phyloP scores from a whole-genome alignment of 2,888 invertebrate species.

The Bombyx huttoni region DNA sequence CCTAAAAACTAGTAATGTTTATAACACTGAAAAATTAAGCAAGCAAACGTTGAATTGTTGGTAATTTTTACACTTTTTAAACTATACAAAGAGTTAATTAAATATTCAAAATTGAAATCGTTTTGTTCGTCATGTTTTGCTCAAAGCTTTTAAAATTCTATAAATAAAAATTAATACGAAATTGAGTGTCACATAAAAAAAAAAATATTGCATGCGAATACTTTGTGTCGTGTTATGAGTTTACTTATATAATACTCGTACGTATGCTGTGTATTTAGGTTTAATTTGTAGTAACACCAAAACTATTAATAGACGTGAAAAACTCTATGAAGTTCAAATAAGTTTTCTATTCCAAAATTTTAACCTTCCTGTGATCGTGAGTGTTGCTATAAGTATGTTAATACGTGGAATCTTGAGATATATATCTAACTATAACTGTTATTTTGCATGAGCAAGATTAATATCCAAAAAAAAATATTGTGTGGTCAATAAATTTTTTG shows the following conservation, averaged over 20 bases:
- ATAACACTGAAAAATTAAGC: constrained; percentile 26
- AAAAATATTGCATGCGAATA: constrained; percentile 13
- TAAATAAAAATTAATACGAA: constrained; percentile 2
- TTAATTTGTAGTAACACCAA: constrained; percentile 60
- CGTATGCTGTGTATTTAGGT: constrained; percentile 21
- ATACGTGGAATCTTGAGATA: constrained; percentile 56
- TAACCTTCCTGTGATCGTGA: constrained; percentile 68
- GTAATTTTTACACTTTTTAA: constrained; percentile 49
- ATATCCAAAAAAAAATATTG: constrained; percentile 54
- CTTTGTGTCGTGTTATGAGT: constrained; percentile 17
- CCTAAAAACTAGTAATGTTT: constrained; percentile 36
- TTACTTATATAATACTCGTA: constrained; percentile 42
- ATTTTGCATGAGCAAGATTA: constrained; percentile 62
- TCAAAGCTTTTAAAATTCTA: constrained; percentile 34
- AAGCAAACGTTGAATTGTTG: constrained; percentile 32
- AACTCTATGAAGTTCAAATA: constrained; percentile 41
- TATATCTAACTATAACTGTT: constrained; percentile 54
- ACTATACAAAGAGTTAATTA: constrained; percentile 18
- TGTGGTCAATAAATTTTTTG: constrained; percentile 71
- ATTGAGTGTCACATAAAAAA: constrained; percentile 12
- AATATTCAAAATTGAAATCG: constrained; percentile 18
- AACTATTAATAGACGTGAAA: constrained; percentile 29
- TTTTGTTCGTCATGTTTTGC: constrained; percentile 38
- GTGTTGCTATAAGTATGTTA: constrained; percentile 54
- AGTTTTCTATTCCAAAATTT: constrained; percentile 67